A percentile compares a stretch with the other conserved stretches of the same genome.
Evolutionary conservation across 2,113 vertebrate species (phyloP).

Genomic region (Erythrocercus mccallii): DNA sequence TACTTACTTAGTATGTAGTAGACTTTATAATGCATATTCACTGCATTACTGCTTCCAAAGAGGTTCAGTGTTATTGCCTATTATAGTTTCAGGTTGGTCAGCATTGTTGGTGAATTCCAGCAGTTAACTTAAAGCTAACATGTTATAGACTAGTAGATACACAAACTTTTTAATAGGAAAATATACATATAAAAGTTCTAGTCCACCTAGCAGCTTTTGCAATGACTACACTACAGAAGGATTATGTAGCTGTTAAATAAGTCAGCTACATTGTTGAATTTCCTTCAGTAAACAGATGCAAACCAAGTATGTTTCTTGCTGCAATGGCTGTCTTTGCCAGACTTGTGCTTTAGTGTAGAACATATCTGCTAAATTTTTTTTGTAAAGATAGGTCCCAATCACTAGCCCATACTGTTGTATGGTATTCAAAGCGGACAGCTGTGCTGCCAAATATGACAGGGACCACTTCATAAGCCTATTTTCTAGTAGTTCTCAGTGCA

Average conservation of each 20-base stretch:
- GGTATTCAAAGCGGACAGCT: not conserved
- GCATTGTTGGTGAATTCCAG: not conserved
- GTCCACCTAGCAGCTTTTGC: not conserved
- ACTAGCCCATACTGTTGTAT: not conserved
- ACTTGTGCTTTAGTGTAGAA: not conserved
- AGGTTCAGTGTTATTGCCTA: not conserved
- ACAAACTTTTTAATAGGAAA: not conserved
- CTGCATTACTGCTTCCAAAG: not conserved
- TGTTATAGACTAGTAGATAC: not conserved
- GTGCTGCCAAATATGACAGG: not conserved
- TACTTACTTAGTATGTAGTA: not conserved
- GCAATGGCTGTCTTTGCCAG: not conserved
- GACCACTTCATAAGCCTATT: not conserved
- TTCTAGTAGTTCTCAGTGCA: not conserved
- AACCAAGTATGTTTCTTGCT: not conserved
- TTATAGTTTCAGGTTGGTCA: not conserved
- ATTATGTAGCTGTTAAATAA: slow-evolving; percentile 15
- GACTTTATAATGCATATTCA: not conserved
- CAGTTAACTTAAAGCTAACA: not conserved
- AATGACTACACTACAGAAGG: not conserved
- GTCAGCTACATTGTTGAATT: not conserved
- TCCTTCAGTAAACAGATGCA: not conserved
- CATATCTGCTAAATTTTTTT: not conserved
- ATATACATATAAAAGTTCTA: not conserved
- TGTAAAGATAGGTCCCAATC: not conserved